Base-by-base conservation (phyloP, 1,140 invertebrate genomes). In the Zaprionus taronus region DNA sequence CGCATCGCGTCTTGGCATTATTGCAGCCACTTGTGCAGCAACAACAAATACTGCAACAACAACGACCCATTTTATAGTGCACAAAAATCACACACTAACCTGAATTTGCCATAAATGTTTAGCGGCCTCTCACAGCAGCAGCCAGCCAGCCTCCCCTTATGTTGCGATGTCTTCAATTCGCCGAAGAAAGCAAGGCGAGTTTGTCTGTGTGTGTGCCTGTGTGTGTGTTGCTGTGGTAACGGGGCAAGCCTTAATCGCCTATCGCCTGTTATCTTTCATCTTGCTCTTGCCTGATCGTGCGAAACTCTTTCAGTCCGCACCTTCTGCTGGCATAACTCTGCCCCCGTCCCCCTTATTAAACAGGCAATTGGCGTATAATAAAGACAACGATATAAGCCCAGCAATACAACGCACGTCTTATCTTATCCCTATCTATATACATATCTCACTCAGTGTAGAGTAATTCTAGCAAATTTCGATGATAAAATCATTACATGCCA, bases 61-160 rank as follows among this genome's bases (percentile, higher is more conserved):
- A 67, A 68, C 71, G 75, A 85, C 85, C 84, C 79, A 89, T 89
- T 89, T 86, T 74, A 70, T 77, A 81, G 72, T 79, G 81, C 77
- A 80, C 81, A 80, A 90, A 90, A 85, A 90, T 82, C 85, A 90
- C 85, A 90, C 73, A 89, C 85, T 89, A 89, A 89, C 85, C 85
- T 89, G 85, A 79, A 90, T 89, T 89, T 77, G 72, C 79, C 85
- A 77, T 83, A 90, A 89, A 90, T 72, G 85, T 75, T 68, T 71
- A 72, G 60, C 56, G 44, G 60, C 24, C 70, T 51, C 68, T 66
- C 28, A 31, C 7, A 7, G 26, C 82, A 90, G 85, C 41, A 15
- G 41, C 4, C 22, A 24, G 24, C 22, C 24, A 24, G 24, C 41
- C 85, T 73, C 79, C 83, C 75, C 81, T 73, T 80, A 77, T 68